Percentiles rank a stretch among this genome's conserved stretches.
These are phyloP conservation scores for Cisticola juncidis DNA, from an alignment of 2,113 vertebrate genomes.

Conservation along the genomic window DNA sequence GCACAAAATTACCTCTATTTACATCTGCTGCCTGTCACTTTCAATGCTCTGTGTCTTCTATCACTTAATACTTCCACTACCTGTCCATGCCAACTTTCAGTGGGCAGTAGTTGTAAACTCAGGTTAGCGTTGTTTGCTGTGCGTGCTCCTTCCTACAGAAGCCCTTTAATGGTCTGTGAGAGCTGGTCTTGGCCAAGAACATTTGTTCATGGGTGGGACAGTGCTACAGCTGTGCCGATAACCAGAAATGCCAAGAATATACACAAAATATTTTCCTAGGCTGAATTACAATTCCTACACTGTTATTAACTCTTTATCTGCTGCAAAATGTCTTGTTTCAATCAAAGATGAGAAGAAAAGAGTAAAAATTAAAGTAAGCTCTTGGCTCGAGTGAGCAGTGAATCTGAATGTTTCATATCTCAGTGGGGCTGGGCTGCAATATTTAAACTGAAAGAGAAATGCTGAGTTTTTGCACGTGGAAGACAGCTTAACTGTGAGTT, in stretches of 20 bases:
- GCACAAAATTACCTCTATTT: conserved; percentile 57
- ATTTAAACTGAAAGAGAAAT: not conserved
- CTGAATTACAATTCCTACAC: not conserved
- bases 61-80: conserved; percentile 62
- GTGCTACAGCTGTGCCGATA: not conserved
- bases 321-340: not conserved
- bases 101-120: conserved; percentile 46
- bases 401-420: not conserved
- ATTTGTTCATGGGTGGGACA: conserved; percentile 6
- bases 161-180: not conserved
- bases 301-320: not conserved
- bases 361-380: not conserved
- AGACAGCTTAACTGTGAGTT: not conserved
- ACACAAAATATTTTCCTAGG: not conserved
- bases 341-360: not conserved
- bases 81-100: conserved; percentile 49
- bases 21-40: conserved; percentile 65
- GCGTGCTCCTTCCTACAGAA: not conserved
- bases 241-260: not conserved
- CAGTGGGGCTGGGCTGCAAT: not conserved
- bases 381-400: not conserved
- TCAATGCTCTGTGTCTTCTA: conserved; percentile 52
- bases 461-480: not conserved
- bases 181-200: not conserved
- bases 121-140: not conserved